Base-by-base conservation (phyloP, 2,888 invertebrate species). In the Aleiodes alternator region DNA sequence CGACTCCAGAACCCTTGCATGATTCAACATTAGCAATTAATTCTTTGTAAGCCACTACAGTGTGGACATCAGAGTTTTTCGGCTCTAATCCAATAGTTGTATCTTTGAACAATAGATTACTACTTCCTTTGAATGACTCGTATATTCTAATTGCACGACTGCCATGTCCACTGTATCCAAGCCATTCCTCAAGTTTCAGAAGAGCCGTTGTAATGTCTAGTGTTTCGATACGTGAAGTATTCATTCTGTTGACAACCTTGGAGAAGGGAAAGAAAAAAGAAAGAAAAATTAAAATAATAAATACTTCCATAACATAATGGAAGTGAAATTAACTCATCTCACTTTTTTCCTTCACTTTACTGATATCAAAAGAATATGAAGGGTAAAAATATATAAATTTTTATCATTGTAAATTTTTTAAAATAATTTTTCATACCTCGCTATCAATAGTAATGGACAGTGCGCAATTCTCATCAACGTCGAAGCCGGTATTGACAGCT, bases 61-160 rank as follows among this genome's bases (percentile, higher is more conserved):
- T 89, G 69, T 86, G 87, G 29, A 90, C 85, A 0, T 84, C 82
- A 0, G 84, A 85, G 0, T 90, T 85, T 0, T 90, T 90, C 14
- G 92, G 90, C 0, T 91, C 90, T 0, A 94, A 85, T 1, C 92
- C 93, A 0, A 91, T 90, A 0, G 93, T 92, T 0, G 93, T 91
- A 80, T 93, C 92, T 87, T 92, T 93, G 89, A 94, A 94, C 0
- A 94, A 86, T 6, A 94, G 87, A 84, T 94, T 90, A 38, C 82
- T 86, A 7, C 84, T 85, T 0, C 90, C 90, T 76, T 92, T 91
- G 86, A 93, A 94, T 0, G 90, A 87, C 0, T 93, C 92, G 85
- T 92, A 94, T 55, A 94, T 82, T 91, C 91, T 83, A 90, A 90
- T 70, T 90, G 88, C 73, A 87, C 91, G 72, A 79, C 85, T 23